These are phyloP conservation scores for Atethmia centrago DNA, from an alignment of 2,888 invertebrate species.

Conservation along the genomic window DNA sequence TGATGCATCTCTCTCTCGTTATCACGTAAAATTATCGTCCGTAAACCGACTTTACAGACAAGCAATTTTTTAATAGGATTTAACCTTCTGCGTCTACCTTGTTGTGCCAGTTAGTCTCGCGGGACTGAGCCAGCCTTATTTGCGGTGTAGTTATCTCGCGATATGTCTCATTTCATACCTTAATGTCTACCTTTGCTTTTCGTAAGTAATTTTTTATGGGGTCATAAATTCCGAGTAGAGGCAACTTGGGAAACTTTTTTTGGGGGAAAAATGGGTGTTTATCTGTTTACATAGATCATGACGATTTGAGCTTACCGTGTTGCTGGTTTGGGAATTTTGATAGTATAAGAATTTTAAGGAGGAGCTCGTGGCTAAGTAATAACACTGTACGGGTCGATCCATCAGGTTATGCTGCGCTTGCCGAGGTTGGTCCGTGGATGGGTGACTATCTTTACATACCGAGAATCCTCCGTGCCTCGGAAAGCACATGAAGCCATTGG, in stretches of 20 bases:
- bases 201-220: conserved; percentile 62
- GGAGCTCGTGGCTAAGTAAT: no score
- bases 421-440: no score
- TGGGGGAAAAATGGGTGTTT: conserved; percentile 55
- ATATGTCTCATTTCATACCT: conserved; percentile 64
- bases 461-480: no score
- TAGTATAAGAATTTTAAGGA: no score
- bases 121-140: conserved; percentile 56
- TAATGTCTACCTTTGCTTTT: conserved; percentile 59
- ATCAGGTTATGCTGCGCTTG: no score
- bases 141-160: conserved; percentile 61
- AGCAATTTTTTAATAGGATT: no score
- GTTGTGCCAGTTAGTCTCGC: conserved; percentile 23
- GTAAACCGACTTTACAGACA: no score
- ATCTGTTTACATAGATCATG: conserved; percentile 55
- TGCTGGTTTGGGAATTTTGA: background rate
- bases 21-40: no score
- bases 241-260: conserved; percentile 52
- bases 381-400: no score
- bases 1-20: no score
- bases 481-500: no score
- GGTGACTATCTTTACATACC: no score
- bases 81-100: conserved; percentile 29
- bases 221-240: conserved; percentile 50
- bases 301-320: conserved; percentile 28